Base-by-base conservation (phyloP, 2,797 vertebrate genomes). In the Argyrosomus regius region DNA sequence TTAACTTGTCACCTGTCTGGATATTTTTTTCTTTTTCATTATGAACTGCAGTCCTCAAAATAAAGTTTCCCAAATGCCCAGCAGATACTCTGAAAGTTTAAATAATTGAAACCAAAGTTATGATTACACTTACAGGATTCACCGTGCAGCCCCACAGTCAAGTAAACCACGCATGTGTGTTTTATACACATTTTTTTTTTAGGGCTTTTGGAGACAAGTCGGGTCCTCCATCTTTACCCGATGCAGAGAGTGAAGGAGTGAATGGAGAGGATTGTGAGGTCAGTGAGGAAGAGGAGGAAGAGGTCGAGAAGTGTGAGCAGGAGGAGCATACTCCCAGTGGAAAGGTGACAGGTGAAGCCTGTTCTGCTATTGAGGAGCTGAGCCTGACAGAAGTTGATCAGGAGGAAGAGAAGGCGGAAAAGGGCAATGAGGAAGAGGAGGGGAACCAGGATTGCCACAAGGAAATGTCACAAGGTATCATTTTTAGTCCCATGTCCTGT, bases 161-260 rank as follows among this genome's bases (percentile, higher is more conserved):
- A 64, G 3, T 11, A 20, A 66, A 56, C 4, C 12, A 4, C 22
- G 20, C 2, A 0, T 56, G 1, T 54, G 18, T 68, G 35, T 22
- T 59, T 75, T 14, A 2, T 50, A 20, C 46, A 13, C 22, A 3
- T 39, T 39, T 39, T 70, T n/a, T 72, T 88, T 31, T 76, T 77
- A 98, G 98, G 98, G 95, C 93, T 62, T 97, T 95, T 93, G 98
- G 98, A 82, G 97, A 98, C 89, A 98, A 97, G 89, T 96, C 96
- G 58, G 82, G 43, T 85, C 97, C 96, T 87, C 98, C 98, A 24
- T 88, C 93, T 86, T 92, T 99, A 82, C 89, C 92, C 17, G 92
- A 95, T 59, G 50, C 72, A 63, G 90, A 92, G 52, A 58, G 49
- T 48, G 80, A 91, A 69, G 83, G 79, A 83, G 79, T 90, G 61